Evolutionary conservation across 2,797 vertebrate species (phyloP).

Genomic region (Pagetopsis macropterus): DNA sequence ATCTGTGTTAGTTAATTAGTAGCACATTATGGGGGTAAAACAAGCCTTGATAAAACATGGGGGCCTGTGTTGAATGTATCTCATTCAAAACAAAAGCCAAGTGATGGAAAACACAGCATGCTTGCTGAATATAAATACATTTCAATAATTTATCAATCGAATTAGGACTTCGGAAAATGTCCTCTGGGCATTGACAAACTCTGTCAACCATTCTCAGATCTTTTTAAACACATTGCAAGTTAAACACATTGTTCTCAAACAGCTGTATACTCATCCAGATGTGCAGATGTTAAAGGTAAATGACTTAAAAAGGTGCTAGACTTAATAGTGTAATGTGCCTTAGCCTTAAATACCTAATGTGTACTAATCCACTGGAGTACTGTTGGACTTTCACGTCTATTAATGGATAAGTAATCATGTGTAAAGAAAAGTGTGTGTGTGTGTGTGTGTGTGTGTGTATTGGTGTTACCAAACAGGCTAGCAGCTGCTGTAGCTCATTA

Average conservation of each 20-base stretch:
- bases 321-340: constrained; percentile 12
- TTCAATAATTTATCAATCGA: constrained; percentile 24
- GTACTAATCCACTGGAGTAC: neutral
- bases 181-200: constrained; percentile 23
- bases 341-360: neutral
- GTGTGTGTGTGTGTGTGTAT: constrained; percentile 10
- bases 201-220: constrained; percentile 11
- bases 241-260: constrained; percentile 23
- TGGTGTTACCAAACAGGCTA: constrained; percentile 21
- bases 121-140: constrained; percentile 9
- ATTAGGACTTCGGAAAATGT: constrained; percentile 38
- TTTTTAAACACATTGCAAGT: constrained; percentile 26
- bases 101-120: constrained; percentile 6
- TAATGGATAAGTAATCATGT: constrained; percentile 26
- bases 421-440: neutral
- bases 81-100: constrained; percentile 7
- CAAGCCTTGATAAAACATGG: neutral
- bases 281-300: constrained; percentile 42
- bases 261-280: constrained; percentile 42
- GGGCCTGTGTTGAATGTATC: neutral
- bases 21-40: neutral
- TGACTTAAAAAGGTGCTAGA: neutral
- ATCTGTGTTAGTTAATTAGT: neutral
- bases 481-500: constrained; percentile 75
- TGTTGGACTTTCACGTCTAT: constrained; percentile 1